A percentile compares a stretch with the other conserved stretches of the same genome.
phyloP scores from a whole-genome alignment of 2,888 invertebrate species.

The Meghimatium bilineatum region DNA sequence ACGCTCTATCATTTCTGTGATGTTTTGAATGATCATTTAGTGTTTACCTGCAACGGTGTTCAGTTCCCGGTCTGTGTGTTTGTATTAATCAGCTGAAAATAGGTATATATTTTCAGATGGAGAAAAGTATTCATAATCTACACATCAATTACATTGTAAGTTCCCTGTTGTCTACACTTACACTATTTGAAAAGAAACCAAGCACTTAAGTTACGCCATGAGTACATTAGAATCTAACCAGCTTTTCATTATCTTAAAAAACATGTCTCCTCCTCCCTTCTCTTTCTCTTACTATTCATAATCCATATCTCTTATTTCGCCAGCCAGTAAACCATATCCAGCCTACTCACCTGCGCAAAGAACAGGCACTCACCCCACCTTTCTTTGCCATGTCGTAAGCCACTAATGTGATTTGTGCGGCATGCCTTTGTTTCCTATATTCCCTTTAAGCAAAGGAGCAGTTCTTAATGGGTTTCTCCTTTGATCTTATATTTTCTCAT shows the following conservation, averaged over 20 bases:
- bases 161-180: too few relatives aligned
- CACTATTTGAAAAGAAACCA: too few relatives aligned
- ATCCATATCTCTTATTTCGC: background rate
- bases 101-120: too few relatives aligned
- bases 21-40: too few relatives aligned
- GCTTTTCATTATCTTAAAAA: background rate
- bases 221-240: background rate
- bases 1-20: too few relatives aligned
- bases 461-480: background rate
- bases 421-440: background rate
- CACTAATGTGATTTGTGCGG: background rate
- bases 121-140: too few relatives aligned
- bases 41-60: too few relatives aligned
- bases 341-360: background rate
- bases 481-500: conserved; percentile 15
- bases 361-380: background rate
- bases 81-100: too few relatives aligned
- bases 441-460: background rate
- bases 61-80: too few relatives aligned
- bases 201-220: too few relatives aligned
- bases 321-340: background rate
- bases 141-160: too few relatives aligned
- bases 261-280: background rate
- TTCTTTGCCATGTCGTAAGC: background rate
- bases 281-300: background rate